Evolutionary conservation across 2,113 vertebrate genomes (phyloP).

Genomic region (Pardalotus punctatus): DNA sequence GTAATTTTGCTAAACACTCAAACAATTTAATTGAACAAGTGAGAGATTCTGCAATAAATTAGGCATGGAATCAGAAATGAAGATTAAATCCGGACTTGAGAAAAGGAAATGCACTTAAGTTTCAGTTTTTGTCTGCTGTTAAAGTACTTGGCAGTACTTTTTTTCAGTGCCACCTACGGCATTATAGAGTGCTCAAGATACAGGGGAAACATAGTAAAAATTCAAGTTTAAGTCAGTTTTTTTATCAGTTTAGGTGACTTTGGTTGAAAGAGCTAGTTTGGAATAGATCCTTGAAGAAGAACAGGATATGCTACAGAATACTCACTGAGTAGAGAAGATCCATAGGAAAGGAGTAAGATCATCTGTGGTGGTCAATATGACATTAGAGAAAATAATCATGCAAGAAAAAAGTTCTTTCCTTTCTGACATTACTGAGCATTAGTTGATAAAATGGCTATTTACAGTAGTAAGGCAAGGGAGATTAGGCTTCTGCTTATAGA

Average conservation of each 20-base stretch:
- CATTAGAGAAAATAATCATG: not conserved
- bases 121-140: not conserved
- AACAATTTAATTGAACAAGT: not conserved
- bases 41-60: conserved; percentile 23
- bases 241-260: not conserved
- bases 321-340: not conserved
- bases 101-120: not conserved
- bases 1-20: not conserved
- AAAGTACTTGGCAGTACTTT: not conserved
- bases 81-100: not conserved
- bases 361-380: not conserved
- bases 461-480: not conserved
- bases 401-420: not conserved
- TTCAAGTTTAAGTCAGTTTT: not conserved
- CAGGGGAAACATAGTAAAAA: not conserved
- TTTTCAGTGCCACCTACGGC: not conserved
- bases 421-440: not conserved
- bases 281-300: not conserved
- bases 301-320: not conserved
- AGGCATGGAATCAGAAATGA: not conserved
- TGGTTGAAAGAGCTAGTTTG: not conserved
- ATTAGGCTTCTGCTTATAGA: not conserved
- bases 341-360: not conserved
- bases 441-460: not conserved
- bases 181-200: not conserved